Conservation (phyloP, 30 jellyfish, hydroid and myxozoan species). For the Catostylus mosaicus region DNA sequence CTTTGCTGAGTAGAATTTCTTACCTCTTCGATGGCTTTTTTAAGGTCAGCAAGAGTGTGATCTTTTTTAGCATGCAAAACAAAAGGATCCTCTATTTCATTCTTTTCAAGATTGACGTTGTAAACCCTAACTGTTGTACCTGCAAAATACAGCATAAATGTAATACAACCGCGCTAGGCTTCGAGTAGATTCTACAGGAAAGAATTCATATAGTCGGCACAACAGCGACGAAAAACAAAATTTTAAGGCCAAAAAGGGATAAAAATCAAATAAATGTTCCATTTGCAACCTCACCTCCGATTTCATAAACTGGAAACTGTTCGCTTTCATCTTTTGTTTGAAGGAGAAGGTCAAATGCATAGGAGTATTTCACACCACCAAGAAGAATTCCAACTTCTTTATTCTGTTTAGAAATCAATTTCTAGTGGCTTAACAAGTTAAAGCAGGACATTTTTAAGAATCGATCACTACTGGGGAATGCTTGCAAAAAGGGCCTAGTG, state of each 20-base stretch:
- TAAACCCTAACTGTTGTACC: constrained; percentile 81
- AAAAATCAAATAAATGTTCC: too few relatives aligned
- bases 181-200: too few relatives aligned
- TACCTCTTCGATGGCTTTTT: constrained; percentile 51
- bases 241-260: too few relatives aligned
- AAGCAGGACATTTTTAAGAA: neutral
- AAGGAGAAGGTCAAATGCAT: constrained; percentile 73
- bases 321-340: constrained; percentile 54
- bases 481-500: too few relatives aligned
- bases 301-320: constrained; percentile 67
- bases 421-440: neutral
- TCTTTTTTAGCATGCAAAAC: constrained; percentile 55
- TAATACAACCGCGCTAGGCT: too few relatives aligned
- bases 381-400: constrained; percentile 38
- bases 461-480: too few relatives aligned
- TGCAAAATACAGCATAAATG: neutral
- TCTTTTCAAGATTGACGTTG: constrained; percentile 53
- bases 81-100: constrained; percentile 55
- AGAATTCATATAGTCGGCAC: too few relatives aligned
- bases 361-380: constrained; percentile 66
- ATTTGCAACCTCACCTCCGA: constrained; percentile 72
- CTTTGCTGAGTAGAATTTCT: neutral
- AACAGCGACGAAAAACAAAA: too few relatives aligned
- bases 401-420: neutral
- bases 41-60: constrained; percentile 62